Evolutionary conservation across 2,113 vertebrate genomes (phyloP).

Genomic region (Sinocyclocheilus maitianheensis): DNA sequence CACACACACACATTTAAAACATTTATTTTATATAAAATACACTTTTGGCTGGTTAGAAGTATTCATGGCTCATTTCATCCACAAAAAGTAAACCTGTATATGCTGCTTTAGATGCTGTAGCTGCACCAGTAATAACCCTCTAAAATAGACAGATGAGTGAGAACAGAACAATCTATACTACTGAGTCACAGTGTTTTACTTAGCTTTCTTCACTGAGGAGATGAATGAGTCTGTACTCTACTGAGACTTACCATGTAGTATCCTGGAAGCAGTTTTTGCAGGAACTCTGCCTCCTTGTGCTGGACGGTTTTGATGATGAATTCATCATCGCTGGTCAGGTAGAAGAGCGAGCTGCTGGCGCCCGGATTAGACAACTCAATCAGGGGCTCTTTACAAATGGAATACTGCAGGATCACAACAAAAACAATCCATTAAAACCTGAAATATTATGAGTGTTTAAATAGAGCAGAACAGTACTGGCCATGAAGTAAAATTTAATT

Average conservation of each 20-base stretch:
- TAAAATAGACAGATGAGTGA: not conserved
- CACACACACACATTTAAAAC: no score
- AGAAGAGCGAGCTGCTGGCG: slow-evolving; percentile 95
- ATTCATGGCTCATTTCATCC: not conserved
- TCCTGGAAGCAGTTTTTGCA: slow-evolving; percentile 93
- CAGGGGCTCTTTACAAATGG: slow-evolving; percentile 92
- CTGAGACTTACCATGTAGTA: slow-evolving; percentile 92
- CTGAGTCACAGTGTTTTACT: not conserved
- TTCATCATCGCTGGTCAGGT: slow-evolving; percentile 95
- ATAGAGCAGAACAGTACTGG: not conserved
- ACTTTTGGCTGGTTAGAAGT: not conserved
- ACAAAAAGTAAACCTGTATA: no score
- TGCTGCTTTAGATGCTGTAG: no score
- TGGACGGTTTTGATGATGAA: slow-evolving; percentile 99
- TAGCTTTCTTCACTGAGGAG: not conserved
- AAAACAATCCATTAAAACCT: slow-evolving; percentile 6
- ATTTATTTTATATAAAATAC: no score
- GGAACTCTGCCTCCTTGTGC: slow-evolving; percentile 97
- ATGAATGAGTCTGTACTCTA: not conserved
- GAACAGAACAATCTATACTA: not conserved
- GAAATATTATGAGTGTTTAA: no score
- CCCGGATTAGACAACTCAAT: slow-evolving; percentile 95
- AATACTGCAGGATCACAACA: slow-evolving; percentile 78
- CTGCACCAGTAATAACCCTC: not conserved
- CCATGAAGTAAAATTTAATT: no score